Conservation (phyloP, 2,888 invertebrate species). For the Antheraea yamamai region DNA sequence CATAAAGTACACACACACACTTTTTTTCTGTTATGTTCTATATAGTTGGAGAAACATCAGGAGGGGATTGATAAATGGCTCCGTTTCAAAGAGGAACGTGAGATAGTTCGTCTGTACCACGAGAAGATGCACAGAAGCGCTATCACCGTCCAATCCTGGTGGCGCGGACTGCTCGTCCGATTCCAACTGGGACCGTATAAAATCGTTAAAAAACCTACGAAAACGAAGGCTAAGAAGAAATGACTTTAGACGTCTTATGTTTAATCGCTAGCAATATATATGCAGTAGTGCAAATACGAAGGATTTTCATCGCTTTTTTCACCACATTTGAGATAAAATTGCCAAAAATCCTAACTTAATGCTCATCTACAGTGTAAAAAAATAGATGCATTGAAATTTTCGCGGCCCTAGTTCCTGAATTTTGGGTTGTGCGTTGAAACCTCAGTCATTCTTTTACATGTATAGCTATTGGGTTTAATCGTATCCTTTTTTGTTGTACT, state of each 20-base stretch:
- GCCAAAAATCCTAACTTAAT: too few species aligned
- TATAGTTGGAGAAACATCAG: conserved; percentile 57
- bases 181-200: conserved; percentile 65
- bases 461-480: neutral
- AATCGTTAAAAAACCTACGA: conserved; percentile 29
- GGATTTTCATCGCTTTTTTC: too few species aligned
- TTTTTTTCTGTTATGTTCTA: conserved; percentile 13
- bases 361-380: too few species aligned
- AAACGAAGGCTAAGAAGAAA: neutral
- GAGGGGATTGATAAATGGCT: conserved; percentile 57
- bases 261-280: too few species aligned
- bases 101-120: conserved; percentile 49
- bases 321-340: too few species aligned
- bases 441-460: too few species aligned
- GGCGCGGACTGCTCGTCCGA: conserved; percentile 71
- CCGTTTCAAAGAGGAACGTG: conserved; percentile 63
- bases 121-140: conserved; percentile 65
- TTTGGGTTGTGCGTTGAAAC: too few species aligned
- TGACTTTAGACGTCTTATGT: neutral
- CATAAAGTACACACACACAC: too few species aligned
- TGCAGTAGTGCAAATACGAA: too few species aligned
- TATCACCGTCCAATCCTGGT: conserved; percentile 69
- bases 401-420: too few species aligned
- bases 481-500: neutral
- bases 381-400: too few species aligned